These are phyloP conservation scores for Laupala kohalensis DNA, from an alignment of 1,140 invertebrate species.

Conservation along the genomic window DNA sequence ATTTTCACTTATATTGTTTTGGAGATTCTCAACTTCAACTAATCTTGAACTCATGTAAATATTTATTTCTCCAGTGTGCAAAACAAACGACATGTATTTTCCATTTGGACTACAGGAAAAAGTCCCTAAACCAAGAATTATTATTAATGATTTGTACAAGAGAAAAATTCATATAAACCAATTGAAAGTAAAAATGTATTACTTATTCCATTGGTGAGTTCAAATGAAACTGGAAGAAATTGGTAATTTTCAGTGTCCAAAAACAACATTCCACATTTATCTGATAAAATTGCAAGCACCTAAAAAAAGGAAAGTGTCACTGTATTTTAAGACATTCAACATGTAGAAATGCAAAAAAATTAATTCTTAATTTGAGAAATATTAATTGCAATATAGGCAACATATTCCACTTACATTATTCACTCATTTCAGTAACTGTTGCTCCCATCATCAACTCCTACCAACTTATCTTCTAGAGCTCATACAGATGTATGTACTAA, in stretches of 20 bases:
- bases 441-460: too few species aligned
- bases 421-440: too few species aligned
- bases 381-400: too few species aligned
- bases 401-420: too few species aligned
- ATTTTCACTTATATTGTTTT: not conserved
- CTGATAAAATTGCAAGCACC: not conserved
- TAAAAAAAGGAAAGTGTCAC: not conserved
- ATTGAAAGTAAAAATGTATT: not conserved
- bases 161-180: not conserved
- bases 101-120: conserved; percentile 32
- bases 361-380: too few species aligned
- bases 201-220: not conserved
- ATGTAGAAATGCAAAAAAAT: too few species aligned
- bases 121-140: conserved; percentile 7
- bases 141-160: not conserved
- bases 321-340: too few species aligned
- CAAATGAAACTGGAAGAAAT: not conserved
- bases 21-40: conserved; percentile 15
- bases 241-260: not conserved
- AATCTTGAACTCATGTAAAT: conserved; percentile 33
- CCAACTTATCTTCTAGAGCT: too few species aligned
- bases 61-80: conserved; percentile 40
- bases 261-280: not conserved
- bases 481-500: too few species aligned
- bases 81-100: conserved; percentile 41